phyloP scores from a whole-genome alignment of 1,140 invertebrate species.

The Saccostrea echinata region DNA sequence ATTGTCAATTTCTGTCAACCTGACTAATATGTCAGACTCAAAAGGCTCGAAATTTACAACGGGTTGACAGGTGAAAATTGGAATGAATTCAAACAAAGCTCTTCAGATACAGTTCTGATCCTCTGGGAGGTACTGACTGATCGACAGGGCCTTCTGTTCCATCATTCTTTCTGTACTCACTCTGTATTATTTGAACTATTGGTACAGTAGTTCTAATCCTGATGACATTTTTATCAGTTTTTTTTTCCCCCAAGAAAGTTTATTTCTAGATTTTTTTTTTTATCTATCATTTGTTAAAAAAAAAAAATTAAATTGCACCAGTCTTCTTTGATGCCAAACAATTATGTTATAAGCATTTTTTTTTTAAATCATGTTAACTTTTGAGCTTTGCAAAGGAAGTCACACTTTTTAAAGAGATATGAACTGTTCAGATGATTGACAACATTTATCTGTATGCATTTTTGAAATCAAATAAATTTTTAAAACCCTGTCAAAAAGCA shows the following conservation, averaged over 20 bases:
- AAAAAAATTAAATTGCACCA: too few species aligned
- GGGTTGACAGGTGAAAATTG: slow-evolving; percentile 56
- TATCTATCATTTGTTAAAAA: too few species aligned
- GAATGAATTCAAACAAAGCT: slow-evolving; percentile 45
- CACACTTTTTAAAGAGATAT: too few species aligned
- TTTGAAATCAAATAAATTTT: slow-evolving; percentile 19
- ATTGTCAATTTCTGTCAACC: slow-evolving; percentile 55
- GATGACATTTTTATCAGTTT: too few species aligned
- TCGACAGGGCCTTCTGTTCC: slow-evolving; percentile 1
- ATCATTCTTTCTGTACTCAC: not conserved
- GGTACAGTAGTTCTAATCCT: too few species aligned
- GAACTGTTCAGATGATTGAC: not conserved
- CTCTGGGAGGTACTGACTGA: not conserved
- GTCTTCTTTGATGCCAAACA: too few species aligned
- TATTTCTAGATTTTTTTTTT: too few species aligned
- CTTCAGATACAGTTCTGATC: not conserved
- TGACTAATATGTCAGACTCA: slow-evolving; percentile 54
- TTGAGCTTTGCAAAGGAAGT: too few species aligned
- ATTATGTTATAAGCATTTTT: too few species aligned
- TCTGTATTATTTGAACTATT: too few species aligned
- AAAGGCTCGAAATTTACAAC: slow-evolving; percentile 49
- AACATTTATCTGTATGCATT: not conserved
- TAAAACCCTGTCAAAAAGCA: not conserved
- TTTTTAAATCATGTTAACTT: too few species aligned
- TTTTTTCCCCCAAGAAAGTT: too few species aligned